Percentiles rank a stretch among this genome's conserved stretches.
These are phyloP conservation scores for Heliangelus exortis DNA, from an alignment of 2,797 vertebrate species.

Conservation along the genomic window DNA sequence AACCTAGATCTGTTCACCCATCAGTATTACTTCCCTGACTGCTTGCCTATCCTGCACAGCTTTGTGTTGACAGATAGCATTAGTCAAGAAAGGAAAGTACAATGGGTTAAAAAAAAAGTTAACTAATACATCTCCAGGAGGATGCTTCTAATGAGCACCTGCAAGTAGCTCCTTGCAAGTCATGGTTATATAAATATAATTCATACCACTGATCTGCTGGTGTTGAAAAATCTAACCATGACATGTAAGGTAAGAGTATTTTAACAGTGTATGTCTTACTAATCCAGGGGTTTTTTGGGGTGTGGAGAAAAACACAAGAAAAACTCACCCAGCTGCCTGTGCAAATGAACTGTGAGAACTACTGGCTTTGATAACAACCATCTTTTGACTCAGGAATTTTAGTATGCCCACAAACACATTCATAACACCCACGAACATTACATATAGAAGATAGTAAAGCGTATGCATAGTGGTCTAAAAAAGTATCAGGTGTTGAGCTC, in stretches of 20 bases:
- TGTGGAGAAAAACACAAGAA: not conserved
- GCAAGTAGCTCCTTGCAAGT: not conserved
- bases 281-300: not conserved
- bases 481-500: not conserved
- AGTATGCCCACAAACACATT: not conserved
- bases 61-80: not conserved
- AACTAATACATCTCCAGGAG: not conserved
- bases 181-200: not conserved
- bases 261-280: not conserved
- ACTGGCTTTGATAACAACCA: not conserved
- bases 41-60: not conserved
- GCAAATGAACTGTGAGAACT: not conserved
- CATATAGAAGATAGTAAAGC: not conserved
- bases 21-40: not conserved
- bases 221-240: not conserved
- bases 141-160: not conserved
- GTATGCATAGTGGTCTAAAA: not conserved
- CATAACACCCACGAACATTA: not conserved
- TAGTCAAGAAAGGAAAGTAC: not conserved
- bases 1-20: not conserved
- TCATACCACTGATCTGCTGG: not conserved
- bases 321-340: not conserved
- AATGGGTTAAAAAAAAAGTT: not conserved
- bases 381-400: not conserved
- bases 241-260: not conserved